phyloP scores from a whole-genome alignment of 2,113 vertebrate species.

The Fregetta grallaria region DNA sequence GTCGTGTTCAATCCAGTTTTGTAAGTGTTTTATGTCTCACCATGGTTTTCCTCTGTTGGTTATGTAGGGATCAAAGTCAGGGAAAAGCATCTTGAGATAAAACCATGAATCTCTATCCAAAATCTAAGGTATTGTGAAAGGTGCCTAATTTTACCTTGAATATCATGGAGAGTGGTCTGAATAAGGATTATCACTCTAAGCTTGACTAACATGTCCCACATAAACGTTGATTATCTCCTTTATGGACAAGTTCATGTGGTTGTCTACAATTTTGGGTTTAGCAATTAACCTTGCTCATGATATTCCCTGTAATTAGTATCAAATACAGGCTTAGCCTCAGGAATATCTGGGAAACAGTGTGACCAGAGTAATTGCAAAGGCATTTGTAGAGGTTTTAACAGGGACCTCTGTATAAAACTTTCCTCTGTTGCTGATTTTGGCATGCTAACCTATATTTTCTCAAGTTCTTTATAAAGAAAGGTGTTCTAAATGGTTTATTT shows the following conservation, averaged over 20 bases:
- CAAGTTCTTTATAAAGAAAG: neutral
- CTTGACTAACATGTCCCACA: neutral
- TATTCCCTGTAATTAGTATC: neutral
- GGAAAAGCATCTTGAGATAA: neutral
- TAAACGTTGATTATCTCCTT: neutral
- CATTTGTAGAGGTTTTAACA: neutral
- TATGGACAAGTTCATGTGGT: neutral
- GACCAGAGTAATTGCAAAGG: neutral
- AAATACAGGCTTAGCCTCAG: neutral
- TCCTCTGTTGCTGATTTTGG: neutral
- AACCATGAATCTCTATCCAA: neutral
- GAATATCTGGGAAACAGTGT: neutral
- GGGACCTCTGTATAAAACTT: neutral
- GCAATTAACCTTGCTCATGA: neutral
- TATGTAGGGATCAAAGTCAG: neutral
- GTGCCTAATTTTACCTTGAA: neutral
- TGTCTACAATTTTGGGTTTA: neutral
- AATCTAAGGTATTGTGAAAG: neutral
- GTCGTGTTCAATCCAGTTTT: neutral
- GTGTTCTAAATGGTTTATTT: neutral
- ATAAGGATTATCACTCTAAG: neutral
- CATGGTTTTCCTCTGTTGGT: neutral
- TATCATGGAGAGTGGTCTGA: neutral
- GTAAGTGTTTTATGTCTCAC: neutral
- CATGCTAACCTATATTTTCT: neutral